A percentile compares a stretch with the other conserved stretches of the same genome.
Evolutionary conservation across 30 jellyfish, hydroid and myxozoan genomes (phyloP).

Genomic region (Aurelia aurita): DNA sequence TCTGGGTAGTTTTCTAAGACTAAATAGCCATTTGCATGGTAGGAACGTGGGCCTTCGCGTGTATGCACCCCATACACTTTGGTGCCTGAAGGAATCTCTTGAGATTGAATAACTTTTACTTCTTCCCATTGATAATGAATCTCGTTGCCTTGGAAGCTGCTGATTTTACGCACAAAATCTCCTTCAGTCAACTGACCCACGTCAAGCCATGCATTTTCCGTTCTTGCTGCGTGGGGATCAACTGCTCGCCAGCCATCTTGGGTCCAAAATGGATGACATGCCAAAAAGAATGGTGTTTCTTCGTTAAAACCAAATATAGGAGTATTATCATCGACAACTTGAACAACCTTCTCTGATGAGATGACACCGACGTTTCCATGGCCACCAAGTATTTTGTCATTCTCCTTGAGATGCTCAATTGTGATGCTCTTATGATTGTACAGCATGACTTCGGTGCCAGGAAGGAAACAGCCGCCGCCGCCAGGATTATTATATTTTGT

Average conservation of each 20-base stretch:
- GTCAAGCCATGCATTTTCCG: conserved; percentile 56
- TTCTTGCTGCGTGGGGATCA: conserved; percentile 50
- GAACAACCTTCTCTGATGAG: conserved; percentile 55
- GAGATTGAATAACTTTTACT: conserved; percentile 13
- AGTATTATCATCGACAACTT: conserved; percentile 9
- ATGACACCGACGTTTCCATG: conserved; percentile 33
- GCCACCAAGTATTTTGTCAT: conserved; percentile 23
- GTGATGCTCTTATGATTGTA: not conserved
- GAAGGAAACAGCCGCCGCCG: conserved; percentile 35
- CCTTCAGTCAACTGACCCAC: conserved; percentile 72
- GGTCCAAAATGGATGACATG: conserved; percentile 75
- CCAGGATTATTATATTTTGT: not conserved
- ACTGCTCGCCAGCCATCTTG: conserved; percentile 79
- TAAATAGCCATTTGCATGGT: conserved; percentile 68
- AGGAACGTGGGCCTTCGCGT: conserved; percentile 68
- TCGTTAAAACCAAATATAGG: conserved; percentile 58
- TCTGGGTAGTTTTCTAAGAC: conserved; percentile 55
- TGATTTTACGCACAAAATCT: conserved; percentile 46
- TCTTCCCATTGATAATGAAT: conserved; percentile 43
- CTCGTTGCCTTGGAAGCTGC: conserved; percentile 1
- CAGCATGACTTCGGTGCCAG: conserved; percentile 29
- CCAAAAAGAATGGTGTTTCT: conserved; percentile 37
- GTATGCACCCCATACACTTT: conserved; percentile 54
- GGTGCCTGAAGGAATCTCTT: conserved; percentile 51
- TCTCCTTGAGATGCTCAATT: conserved; percentile 31